Evolutionary conservation across 2,113 vertebrate species (phyloP).

Genomic region (Megaleporinus macrocephalus): DNA sequence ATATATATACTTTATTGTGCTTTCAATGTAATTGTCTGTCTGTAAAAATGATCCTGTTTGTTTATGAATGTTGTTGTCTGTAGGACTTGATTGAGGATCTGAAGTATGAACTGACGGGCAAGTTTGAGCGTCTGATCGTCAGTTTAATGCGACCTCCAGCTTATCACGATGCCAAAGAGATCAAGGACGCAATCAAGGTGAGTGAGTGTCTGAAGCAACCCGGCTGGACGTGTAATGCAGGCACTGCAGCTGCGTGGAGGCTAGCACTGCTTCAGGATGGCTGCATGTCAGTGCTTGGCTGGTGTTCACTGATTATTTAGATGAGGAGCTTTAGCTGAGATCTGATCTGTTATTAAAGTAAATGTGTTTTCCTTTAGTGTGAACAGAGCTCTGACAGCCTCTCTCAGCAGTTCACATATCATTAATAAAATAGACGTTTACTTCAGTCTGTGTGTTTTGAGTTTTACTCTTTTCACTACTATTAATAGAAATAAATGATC

Average conservation of each 20-base stretch:
- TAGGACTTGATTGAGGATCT: conserved; percentile 95
- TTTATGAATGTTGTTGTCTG: not conserved
- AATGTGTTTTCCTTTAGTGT: not conserved
- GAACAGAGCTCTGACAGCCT: too few relatives aligned
- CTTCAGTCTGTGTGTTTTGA: too few relatives aligned
- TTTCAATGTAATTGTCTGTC: too few relatives aligned
- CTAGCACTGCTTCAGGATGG: not conserved
- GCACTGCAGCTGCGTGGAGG: too few relatives aligned
- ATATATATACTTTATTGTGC: too few relatives aligned
- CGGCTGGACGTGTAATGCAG: too few relatives aligned
- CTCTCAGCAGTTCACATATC: too few relatives aligned
- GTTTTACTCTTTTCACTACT: too few relatives aligned
- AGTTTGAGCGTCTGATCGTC: conserved; percentile 94
- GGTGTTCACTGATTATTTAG: not conserved
- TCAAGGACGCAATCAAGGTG: conserved; percentile 92
- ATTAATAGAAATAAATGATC: too few relatives aligned
- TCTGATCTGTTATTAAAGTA: not conserved
- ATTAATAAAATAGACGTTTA: not conserved
- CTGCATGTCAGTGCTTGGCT: conserved; percentile 9
- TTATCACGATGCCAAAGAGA: conserved; percentile 93
- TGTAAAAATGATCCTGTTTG: too few relatives aligned
- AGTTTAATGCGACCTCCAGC: conserved; percentile 89
- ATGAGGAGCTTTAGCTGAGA: not conserved
- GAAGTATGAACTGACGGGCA: conserved; percentile 96
- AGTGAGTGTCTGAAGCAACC: conserved; percentile 35